Percentiles rank a stretch among this genome's conserved stretches.
Evolutionary conservation across 2,113 vertebrate genomes (phyloP).

Genomic region (Pachypanchax playfairii): DNA sequence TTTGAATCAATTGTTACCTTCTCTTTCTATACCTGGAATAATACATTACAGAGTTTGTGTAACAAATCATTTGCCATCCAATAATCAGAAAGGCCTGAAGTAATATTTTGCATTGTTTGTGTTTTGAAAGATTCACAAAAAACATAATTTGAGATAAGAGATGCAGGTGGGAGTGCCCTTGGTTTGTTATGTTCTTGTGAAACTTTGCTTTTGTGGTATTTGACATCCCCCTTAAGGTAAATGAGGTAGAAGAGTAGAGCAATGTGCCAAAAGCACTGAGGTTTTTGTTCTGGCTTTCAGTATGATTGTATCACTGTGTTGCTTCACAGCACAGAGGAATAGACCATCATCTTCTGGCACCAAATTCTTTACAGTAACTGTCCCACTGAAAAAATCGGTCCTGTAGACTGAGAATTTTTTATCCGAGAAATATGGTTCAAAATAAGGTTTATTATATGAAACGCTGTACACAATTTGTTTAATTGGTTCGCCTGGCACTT

Average conservation of each 20-base stretch:
- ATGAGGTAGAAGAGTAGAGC: neutral
- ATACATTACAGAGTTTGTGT: no score
- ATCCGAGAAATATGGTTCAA: neutral
- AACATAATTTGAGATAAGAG: neutral
- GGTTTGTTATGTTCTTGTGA: no score
- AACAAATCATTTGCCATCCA: no score
- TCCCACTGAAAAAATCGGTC: neutral
- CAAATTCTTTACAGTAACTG: slow-evolving; percentile 34
- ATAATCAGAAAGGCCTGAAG: no score
- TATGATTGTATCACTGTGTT: slow-evolving; percentile 36
- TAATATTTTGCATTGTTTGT: no score
- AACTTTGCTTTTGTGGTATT: neutral
- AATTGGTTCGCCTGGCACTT: slow-evolving; percentile 52
- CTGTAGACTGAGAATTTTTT: slow-evolving; percentile 24
- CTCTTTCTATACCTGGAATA: no score
- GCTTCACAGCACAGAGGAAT: slow-evolving; percentile 35
- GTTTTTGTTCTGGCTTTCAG: slow-evolving; percentile 33
- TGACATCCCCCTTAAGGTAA: neutral
- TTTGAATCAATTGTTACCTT: no score
- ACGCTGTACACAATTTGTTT: slow-evolving; percentile 40
- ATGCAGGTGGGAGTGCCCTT: neutral
- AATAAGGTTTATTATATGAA: neutral
- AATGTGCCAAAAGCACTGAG: neutral
- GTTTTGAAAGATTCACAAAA: neutral
- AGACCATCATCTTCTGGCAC: slow-evolving; percentile 20